Percentiles rank a stretch among this genome's conserved stretches.
phyloP scores from a whole-genome alignment of 2,888 invertebrate genomes.

The Agrotis clavis region DNA sequence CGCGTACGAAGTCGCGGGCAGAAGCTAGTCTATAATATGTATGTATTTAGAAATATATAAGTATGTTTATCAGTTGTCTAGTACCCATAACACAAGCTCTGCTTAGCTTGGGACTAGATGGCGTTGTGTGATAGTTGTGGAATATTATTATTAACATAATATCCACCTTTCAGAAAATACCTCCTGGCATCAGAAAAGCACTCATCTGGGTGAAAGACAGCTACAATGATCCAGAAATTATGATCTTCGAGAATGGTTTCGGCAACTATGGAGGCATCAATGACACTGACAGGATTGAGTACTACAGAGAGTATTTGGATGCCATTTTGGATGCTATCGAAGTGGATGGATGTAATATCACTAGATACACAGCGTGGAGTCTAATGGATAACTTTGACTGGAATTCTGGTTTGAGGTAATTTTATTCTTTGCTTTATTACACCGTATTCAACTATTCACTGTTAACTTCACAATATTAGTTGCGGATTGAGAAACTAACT shows the following conservation, averaged over 20 bases:
- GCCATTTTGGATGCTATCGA: slow-evolving; percentile 78
- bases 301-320: slow-evolving; percentile 77
- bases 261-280: slow-evolving; percentile 80
- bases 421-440: background rate
- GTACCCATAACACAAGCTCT: too few relatives aligned
- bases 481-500: background rate
- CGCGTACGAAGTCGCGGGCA: too few relatives aligned
- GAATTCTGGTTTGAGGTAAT: slow-evolving; percentile 71
- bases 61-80: too few relatives aligned
- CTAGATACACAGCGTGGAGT: slow-evolving; percentile 82
- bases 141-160: too few relatives aligned
- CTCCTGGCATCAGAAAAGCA: slow-evolving; percentile 88
- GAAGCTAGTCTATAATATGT: too few relatives aligned
- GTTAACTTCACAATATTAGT: background rate
- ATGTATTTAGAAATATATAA: too few relatives aligned
- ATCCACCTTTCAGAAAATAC: slow-evolving; percentile 75
- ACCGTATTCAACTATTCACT: background rate
- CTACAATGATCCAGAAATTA: slow-evolving; percentile 89
- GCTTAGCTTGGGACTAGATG: too few relatives aligned
- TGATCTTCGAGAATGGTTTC: slow-evolving; percentile 92
- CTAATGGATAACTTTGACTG: slow-evolving; percentile 87
- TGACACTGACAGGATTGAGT: slow-evolving; percentile 82
- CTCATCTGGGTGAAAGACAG: slow-evolving; percentile 90
- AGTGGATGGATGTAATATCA: slow-evolving; percentile 77
- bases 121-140: too few relatives aligned